Conservation (phyloP, 2,113 vertebrate genomes). For the Helogale parvula region DNA sequence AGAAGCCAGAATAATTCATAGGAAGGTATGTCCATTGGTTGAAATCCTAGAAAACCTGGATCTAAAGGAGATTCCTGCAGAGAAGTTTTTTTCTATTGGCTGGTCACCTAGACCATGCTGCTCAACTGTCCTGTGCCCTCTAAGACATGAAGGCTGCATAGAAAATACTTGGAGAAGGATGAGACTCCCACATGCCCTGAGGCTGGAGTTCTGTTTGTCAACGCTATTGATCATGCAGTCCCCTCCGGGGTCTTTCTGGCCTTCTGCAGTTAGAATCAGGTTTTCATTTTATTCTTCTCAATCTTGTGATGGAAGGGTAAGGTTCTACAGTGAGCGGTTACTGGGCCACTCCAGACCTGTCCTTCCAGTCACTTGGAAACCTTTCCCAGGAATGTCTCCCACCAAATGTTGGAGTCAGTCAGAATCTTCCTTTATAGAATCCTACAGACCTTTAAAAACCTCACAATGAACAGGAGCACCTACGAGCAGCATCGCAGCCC, state of each 20-base stretch:
- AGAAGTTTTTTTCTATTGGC: neutral
- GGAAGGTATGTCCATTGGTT: neutral
- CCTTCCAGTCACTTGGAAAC: neutral
- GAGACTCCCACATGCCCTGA: neutral
- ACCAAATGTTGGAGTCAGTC: neutral
- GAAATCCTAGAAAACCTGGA: neutral
- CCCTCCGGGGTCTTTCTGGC: neutral
- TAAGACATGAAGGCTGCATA: neutral
- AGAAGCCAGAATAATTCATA: neutral
- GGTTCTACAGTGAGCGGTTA: neutral
- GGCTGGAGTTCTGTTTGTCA: neutral
- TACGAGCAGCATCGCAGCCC: neutral
- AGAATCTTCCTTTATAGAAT: neutral
- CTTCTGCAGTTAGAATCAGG: neutral
- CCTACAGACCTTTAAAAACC: neutral
- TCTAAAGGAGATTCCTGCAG: neutral
- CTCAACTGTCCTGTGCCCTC: neutral
- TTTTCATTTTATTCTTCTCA: neutral
- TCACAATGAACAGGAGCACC: neutral
- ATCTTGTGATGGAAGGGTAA: neutral
- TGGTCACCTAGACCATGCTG: neutral
- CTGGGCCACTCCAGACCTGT: neutral
- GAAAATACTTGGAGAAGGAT: neutral
- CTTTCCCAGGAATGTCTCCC: neutral
- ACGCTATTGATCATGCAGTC: neutral